Evolutionary conservation across 2,797 vertebrate genomes (phyloP), one percentile per base, ranked within the genome.

Genomic region (Paramormyrops hopkinsi): DNA sequence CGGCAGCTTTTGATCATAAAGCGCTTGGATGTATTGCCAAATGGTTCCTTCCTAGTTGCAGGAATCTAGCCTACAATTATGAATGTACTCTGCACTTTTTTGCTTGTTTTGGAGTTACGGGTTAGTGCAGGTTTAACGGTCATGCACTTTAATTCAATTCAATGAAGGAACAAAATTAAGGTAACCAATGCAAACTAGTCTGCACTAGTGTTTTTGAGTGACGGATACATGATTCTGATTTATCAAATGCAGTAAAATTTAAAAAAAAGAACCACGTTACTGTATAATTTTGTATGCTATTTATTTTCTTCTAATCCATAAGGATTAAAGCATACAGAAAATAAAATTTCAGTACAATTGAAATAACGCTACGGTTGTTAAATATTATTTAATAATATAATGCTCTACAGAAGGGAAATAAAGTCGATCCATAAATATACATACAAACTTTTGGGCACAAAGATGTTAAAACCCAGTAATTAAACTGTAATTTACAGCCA

Each of bases 301-400:
- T 96, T 95, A 95, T 95, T 95, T 91, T 29, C 0, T 95, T 95
- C 93, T 92, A 93, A 93, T 94, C 94, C 93, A 93, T 93, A 92
- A 91, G 88, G 91, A 92, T 93, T 93, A 92, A 91, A 90, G 90
- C 83, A 90, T 92, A 92, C 92, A 92, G 76, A 90, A 90, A 90
- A 83, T 89, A 87, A 25, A 82, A 93, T 92, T 91, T 92, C 93
- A 86, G 90, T 92, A 92, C 90, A 0, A 4, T 88, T 22, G 90
- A 90, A 92, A 91, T 91, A 90, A 88, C 87, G 90, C 91, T 89
- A 93, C 92, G 91, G 91, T 92, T 93, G 93, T 94, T 95, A 94
- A 93, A 94, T 90, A 91, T 92, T 91, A 92, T 91, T 91, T 89
- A 89, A 91, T 90, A 91, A 89, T 90, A 91, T 87, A 91, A 90